Evolutionary conservation across 2,113 vertebrate genomes (phyloP), one percentile per base, ranked within the genome.

Genomic region (Oryzias javanicus): DNA sequence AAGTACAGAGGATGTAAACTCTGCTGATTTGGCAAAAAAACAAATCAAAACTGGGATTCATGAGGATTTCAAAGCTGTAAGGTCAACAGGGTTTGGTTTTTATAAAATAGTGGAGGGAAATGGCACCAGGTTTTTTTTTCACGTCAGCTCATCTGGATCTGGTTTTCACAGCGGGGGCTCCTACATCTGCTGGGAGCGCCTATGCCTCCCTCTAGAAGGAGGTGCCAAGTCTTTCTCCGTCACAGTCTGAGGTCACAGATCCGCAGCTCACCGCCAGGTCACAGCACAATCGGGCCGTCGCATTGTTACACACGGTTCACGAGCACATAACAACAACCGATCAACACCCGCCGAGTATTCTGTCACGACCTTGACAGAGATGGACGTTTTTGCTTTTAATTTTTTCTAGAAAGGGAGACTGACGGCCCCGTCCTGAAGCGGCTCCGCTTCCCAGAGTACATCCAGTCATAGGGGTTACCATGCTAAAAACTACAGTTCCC

Each of bases 181-280:
- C 78, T 78, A 66, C 2, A 66, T 78, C 60, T 70, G 66, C 78
- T 42, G 50, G 14, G 70, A 75, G 54, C 42, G n/a, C 70, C 72
- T 67, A 6, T 35, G 29, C 68, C 67, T 62, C 70, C 61, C 65
- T 78, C 74, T 83, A 82, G 75, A 86, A 74, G 78, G 80, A 86
- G 78, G 78, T 82, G 81, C 70, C 45, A 77, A 78, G 73, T 71
- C 79, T 79, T 72, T 60, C 86, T 79, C 61, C 69, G 80, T 91
- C 89, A 92, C 90, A 91, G 91, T 91, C 90, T 85, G 78, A 89
- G 89, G 91, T 91, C 89, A 88, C 60, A 83, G 76, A 85, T 83
- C 80, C 76, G 70, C 71, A 40, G 51, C 81, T 65, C 69, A 5
- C 70, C 73, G 74, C 72, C 74, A 68, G 55, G 58, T 57, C 53